A percentile compares a stretch with the other conserved stretches of the same genome.
Evolutionary conservation across 2,113 vertebrate genomes (phyloP).

Genomic region (Pampusana beccarii): DNA sequence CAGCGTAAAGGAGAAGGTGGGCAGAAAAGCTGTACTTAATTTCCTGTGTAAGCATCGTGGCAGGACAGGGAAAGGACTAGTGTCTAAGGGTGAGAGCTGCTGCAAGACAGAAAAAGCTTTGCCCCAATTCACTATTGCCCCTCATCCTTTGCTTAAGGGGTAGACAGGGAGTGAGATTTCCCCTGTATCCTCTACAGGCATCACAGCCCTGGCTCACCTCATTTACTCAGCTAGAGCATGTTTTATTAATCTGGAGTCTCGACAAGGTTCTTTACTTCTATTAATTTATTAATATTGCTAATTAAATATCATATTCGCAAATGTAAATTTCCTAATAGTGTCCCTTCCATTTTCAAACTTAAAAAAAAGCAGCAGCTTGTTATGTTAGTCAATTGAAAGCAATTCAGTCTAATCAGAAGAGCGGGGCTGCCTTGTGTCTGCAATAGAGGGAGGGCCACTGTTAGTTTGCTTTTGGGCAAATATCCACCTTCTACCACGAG

Average conservation of each 20-base stretch:
- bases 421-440: conserved; percentile 12
- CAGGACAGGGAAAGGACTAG: background rate
- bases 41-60: background rate
- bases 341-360: conserved; percentile 77
- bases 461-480: conserved; percentile 37
- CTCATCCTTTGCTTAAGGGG: background rate
- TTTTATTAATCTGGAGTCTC: conserved; percentile 81
- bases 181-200: conserved; percentile 4
- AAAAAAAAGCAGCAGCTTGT: conserved; percentile 58
- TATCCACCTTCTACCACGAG: background rate
- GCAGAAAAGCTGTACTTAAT: background rate
- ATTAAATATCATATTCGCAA: conserved; percentile 84
- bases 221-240: conserved; percentile 67
- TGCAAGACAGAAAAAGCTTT: background rate
- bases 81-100: background rate
- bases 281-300: conserved; percentile 85
- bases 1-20: background rate
- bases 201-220: conserved; percentile 41
- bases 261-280: conserved; percentile 79
- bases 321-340: conserved; percentile 85
- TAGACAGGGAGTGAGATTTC: conserved; percentile 10
- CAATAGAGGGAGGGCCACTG: background rate
- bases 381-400: conserved; percentile 70
- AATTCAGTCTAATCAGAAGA: conserved; percentile 59
- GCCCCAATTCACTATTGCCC: background rate